phyloP scores from a whole-genome alignment of 1,140 invertebrate species.

The Platyscapa corneri region DNA sequence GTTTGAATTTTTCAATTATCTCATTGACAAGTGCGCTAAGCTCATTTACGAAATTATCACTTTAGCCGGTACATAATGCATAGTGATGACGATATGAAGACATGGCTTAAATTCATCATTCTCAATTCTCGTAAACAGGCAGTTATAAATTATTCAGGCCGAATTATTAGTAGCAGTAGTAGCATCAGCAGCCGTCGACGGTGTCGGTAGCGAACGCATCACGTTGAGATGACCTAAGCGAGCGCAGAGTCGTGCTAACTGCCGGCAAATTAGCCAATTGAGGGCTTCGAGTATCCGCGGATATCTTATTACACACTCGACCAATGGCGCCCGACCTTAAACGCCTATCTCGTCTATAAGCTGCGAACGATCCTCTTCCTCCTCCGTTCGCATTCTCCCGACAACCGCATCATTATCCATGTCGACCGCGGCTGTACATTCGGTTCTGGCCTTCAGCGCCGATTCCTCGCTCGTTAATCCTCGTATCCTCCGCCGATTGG shows the following conservation, averaged over 20 bases:
- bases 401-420: slow-evolving; percentile 32
- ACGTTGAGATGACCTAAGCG: slow-evolving; percentile 74
- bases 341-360: slow-evolving; percentile 59
- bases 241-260: slow-evolving; percentile 59
- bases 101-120: slow-evolving; percentile 73
- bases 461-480: slow-evolving; percentile 48
- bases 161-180: slow-evolving; percentile 55
- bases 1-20: slow-evolving; percentile 53
- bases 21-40: slow-evolving; percentile 48
- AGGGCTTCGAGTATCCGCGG: slow-evolving; percentile 76
- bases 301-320: slow-evolving; percentile 74
- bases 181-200: slow-evolving; percentile 4
- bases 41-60: slow-evolving; percentile 52
- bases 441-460: slow-evolving; percentile 34
- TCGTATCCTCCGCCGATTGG: slow-evolving; percentile 6
- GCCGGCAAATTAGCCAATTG: slow-evolving; percentile 75
- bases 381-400: not conserved
- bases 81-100: slow-evolving; percentile 51
- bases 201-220: slow-evolving; percentile 12
- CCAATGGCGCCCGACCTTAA: slow-evolving; percentile 69
- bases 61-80: slow-evolving; percentile 46
- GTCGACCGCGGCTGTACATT: not conserved
- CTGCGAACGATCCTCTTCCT: slow-evolving; percentile 63
- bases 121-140: slow-evolving; percentile 75
- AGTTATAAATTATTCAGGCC: slow-evolving; percentile 76